These are phyloP conservation scores for Leptocoma aspasia DNA, from an alignment of 2,113 vertebrate genomes.

Conservation along the genomic window DNA sequence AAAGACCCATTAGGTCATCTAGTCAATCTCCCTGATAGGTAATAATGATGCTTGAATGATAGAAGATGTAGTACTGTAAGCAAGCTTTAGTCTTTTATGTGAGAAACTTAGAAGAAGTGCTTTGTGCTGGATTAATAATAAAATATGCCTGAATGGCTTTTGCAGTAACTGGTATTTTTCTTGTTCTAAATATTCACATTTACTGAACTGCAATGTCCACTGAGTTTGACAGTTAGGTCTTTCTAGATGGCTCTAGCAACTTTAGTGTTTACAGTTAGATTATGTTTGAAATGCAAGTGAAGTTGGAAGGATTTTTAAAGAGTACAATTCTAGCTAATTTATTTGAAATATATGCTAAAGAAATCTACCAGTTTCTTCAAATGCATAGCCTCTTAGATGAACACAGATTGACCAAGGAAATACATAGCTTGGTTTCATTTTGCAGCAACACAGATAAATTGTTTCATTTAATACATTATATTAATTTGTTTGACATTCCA, in stretches of 20 bases:
- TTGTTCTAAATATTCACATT: constrained; percentile 65
- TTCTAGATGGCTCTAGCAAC: constrained; percentile 80
- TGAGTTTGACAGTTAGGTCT: constrained; percentile 57
- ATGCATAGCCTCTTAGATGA: constrained; percentile 53
- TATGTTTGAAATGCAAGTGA: constrained; percentile 83
- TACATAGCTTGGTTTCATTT: constrained; percentile 63
- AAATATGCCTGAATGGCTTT: constrained; percentile 76
- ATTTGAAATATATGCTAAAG: constrained; percentile 82
- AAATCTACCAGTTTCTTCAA: constrained; percentile 74
- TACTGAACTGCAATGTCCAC: constrained; percentile 70
- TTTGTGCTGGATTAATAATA: constrained; percentile 89
- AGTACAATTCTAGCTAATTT: constrained; percentile 92
- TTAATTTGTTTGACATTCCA: constrained; percentile 81
- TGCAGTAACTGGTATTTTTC: constrained; percentile 71
- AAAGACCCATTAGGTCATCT: constrained; percentile 50
- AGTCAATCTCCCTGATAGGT: constrained; percentile 71
- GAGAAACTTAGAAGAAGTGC: constrained; percentile 89
- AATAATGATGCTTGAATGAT: constrained; percentile 93
- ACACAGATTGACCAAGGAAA: constrained; percentile 59
- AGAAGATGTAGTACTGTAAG: constrained; percentile 95
- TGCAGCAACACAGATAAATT: constrained; percentile 66
- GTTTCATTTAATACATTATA: constrained; percentile 71
- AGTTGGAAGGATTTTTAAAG: constrained; percentile 79
- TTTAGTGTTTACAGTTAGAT: constrained; percentile 92
- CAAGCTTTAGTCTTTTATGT: constrained; percentile 88